Base-by-base conservation (phyloP, 2,888 invertebrate species). In the Leucophenga montana region DNA sequence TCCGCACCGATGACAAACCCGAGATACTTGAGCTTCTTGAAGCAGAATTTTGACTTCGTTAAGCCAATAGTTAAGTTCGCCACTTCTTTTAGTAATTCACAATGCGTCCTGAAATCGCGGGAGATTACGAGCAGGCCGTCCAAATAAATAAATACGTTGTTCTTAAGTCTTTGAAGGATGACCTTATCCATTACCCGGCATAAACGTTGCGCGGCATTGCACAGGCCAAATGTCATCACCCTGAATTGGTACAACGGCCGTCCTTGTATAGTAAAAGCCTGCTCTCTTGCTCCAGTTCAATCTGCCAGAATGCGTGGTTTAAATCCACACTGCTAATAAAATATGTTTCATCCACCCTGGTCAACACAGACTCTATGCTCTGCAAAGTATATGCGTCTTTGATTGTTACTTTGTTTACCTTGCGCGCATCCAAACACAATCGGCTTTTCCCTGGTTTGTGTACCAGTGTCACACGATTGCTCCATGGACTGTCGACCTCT, bases 401-500 rank as follows among this genome's bases (percentile, higher is more conserved):
- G 5, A 20, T 11, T 20, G 56, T 56, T 13, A 16, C 3, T 5
- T 18, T 20, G 20, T 56, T 56, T 4, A 16, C 13, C 20, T 56
- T 20, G 8, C 56, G 16, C 4, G 56, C 56, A 56, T n/a, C n/a
- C n/a, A n/a, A n/a, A n/a, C n/a, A n/a, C 20, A 56, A 20, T 5
- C 56, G 18, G 11, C 3, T 56, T 18, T 56, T 18, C 31, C 9
- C 33, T 13, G 27, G 27, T 31, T 59, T 59, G 14, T 31, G 3
- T 16, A 59, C 59, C 31, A 59, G n/a, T 9, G 27, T 59, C 5
- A 18, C 18, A 1, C 59, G 59, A 16, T 16, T 27, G 59, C 31
- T 59, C 59, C 31, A 59, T 4, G 31, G 59, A 31, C 59, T 59
- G 5, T 27, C 27, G 16, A 22, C 27, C 31, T 59, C 59, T 59